phyloP scores from a whole-genome alignment of 1,140 invertebrate genomes.

The Solenopsis fugax region DNA sequence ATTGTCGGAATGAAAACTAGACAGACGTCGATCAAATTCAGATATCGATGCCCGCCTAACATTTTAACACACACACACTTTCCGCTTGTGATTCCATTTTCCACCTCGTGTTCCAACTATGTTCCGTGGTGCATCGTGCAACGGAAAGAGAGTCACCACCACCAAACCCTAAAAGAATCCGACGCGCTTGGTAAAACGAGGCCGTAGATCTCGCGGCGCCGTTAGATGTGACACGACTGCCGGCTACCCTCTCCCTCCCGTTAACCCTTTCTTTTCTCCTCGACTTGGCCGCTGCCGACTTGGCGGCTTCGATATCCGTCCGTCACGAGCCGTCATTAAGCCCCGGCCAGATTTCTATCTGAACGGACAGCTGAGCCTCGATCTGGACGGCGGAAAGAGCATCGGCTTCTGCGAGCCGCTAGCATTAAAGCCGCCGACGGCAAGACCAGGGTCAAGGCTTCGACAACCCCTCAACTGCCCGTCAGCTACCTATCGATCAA shows the following conservation, averaged over 20 bases:
- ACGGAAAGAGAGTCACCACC: constrained; percentile 35
- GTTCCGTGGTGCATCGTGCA: neutral
- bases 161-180: constrained; percentile 79
- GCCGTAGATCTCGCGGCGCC: constrained; percentile 83
- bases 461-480: constrained; percentile 78
- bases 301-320: constrained; percentile 80
- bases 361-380: constrained; percentile 78
- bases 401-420: constrained; percentile 68
- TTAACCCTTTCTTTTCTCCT: constrained; percentile 67
- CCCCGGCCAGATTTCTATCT: constrained; percentile 82
- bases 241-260: constrained; percentile 57
- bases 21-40: constrained; percentile 1
- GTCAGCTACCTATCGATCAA: constrained; percentile 81
- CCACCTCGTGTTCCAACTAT: neutral
- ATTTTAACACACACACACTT: neutral
- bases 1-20: neutral
- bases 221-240: constrained; percentile 81
- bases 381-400: constrained; percentile 71
- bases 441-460: constrained; percentile 81
- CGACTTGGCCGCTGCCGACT: constrained; percentile 69
- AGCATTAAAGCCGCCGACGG: constrained; percentile 78
- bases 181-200: constrained; percentile 73
- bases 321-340: constrained; percentile 84
- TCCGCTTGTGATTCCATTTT: neutral
- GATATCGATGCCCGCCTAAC: neutral